Conservation (phyloP, 1,140 invertebrate species). For the Leptopilina boulardi region DNA sequence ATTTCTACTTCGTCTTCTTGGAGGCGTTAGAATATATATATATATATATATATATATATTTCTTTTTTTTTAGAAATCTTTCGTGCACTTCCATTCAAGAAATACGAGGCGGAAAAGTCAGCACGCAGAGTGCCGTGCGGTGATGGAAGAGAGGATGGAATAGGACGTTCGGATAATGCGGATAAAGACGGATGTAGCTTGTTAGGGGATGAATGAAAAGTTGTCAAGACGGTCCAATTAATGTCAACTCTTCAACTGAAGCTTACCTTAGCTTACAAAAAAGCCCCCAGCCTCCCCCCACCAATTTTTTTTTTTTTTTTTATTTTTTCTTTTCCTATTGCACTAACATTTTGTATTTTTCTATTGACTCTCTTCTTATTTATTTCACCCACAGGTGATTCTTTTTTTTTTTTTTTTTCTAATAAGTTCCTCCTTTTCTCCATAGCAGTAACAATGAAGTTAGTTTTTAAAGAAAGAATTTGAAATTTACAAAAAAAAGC, state of each 20-base stretch:
- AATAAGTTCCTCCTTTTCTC: background rate
- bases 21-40: background rate
- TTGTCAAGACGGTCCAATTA: constrained; percentile 76
- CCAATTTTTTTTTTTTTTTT: too few relatives aligned
- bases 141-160: constrained; percentile 4
- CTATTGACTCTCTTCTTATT: background rate
- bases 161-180: constrained; percentile 54
- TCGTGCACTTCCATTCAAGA: background rate
- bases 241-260: constrained; percentile 74
- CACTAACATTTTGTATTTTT: constrained; percentile 19
- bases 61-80: constrained; percentile 18
- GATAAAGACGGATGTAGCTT: constrained; percentile 73
- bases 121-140: constrained; percentile 9
- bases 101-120: constrained; percentile 10
- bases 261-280: constrained; percentile 70
- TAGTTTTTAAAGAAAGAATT: too few relatives aligned
- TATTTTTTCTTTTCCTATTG: constrained; percentile 53
- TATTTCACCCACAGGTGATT: background rate
- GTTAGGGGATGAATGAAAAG: constrained; percentile 75
- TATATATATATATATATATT: background rate
- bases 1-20: background rate
- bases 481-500: too few relatives aligned
- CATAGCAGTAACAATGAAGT: too few relatives aligned
- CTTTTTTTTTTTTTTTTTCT: background rate
- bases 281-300: constrained; percentile 57